A percentile compares a stretch with the other conserved stretches of the same genome.
Conservation (phyloP, 2,888 invertebrate species). For the Netelia fuscicornis region DNA sequence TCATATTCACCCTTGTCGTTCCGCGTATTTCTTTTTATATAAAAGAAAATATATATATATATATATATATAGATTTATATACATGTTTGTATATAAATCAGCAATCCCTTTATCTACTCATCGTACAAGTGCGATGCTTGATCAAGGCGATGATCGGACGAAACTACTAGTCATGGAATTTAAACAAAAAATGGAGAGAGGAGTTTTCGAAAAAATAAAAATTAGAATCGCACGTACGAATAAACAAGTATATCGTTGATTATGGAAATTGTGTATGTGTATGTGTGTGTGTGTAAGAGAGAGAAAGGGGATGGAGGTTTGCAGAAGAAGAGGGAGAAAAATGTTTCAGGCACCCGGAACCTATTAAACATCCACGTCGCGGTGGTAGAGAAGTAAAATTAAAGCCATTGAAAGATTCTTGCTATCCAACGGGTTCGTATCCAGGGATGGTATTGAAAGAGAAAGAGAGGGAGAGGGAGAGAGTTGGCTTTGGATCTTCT, state of each 20-base stretch:
- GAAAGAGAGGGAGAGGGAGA: no score
- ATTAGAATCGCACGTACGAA: constrained; percentile 4
- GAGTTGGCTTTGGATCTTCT: constrained; percentile 42
- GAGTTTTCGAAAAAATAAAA: neutral
- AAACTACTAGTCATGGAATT: constrained; percentile 24
- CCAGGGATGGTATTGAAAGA: constrained; percentile 63
- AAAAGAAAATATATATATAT: neutral
- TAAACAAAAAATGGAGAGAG: constrained; percentile 8
- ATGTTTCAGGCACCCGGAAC: constrained; percentile 60
- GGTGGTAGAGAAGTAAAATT: constrained; percentile 60
- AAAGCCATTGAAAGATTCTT: constrained; percentile 66
- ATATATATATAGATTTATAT: neutral
- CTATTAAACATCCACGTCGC: constrained; percentile 67
- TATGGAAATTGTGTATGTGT: constrained; percentile 6
- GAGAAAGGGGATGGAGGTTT: neutral
- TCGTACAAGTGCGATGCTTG: constrained; percentile 7
- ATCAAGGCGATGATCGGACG: constrained; percentile 25
- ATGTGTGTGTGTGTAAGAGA: neutral
- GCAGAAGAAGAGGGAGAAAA: constrained; percentile 18
- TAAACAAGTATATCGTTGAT: constrained; percentile 23
- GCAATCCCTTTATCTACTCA: constrained; percentile 28
- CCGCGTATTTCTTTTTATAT: no score
- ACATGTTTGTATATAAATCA: neutral
- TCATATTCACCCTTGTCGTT: constrained; percentile 27
- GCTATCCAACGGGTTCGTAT: constrained; percentile 63